Evolutionary conservation across 2,113 vertebrate genomes (phyloP), one percentile per base, ranked within the genome.

Genomic region (Mustela lutreola): DNA sequence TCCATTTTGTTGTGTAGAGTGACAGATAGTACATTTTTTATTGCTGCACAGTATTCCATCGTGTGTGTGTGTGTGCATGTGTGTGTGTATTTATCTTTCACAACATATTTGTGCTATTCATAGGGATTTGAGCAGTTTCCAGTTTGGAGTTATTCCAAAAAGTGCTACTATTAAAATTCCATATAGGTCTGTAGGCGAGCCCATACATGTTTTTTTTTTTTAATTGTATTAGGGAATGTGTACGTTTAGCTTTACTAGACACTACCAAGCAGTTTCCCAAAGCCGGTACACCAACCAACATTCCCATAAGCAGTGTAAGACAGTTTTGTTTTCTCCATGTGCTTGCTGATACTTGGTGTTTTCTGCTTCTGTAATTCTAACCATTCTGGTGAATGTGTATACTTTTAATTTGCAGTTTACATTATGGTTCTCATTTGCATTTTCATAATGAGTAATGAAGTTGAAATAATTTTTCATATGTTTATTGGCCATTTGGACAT

Each of bases 41-140:
- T 96, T 89, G 7, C 24, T 62, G 15, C 60, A 50, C 56, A 71
- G 7, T 91, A 92, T 91, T 82, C 79, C 26, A 1, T 1, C 21
- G 0, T 45, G 50, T 50, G 91, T 0, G 91, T 0, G 91, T 0
- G 91, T 78, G 4, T 45, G 56, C 48, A 48, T 48, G 48, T 3
- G 7, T 76, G 26, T 24, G 84, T 75, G 1, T 33, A 9, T 0
- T 7, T 8, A 2, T 56, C 0, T 62, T 11, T 42, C 19, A 89
- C 36, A 36, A 15, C 53, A 1, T 84, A 26, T 3, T 26, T 21
- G 56, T 58, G 42, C 4, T 73, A 42, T 56, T 80, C 16, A 1
- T 73, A 31, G 2, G 5, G 42, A 71, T 91, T 93, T 81, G 60
- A 88, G 11, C 53, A 26, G 10, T 56, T 81, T 95, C 42, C 26